phyloP scores from a whole-genome alignment of 1,140 invertebrate genomes.

The Drosophila repleta region DNA sequence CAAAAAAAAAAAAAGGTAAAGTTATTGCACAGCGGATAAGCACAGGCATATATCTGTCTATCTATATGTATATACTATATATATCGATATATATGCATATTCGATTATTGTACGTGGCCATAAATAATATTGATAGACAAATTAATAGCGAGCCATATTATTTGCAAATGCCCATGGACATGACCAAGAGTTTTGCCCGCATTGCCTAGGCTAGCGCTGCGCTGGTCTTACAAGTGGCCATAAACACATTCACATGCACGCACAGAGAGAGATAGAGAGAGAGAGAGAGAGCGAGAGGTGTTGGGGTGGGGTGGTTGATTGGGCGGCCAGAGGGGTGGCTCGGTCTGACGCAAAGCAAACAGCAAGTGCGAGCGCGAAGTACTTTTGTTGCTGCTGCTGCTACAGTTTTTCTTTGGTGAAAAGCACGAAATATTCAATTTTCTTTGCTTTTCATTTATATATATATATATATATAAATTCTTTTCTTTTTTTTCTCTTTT shows the following conservation, averaged over 20 bases:
- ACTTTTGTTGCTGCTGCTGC: slow-evolving; percentile 12
- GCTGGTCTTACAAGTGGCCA: slow-evolving; percentile 78
- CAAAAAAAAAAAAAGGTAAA: slow-evolving; percentile 27
- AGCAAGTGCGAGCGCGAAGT: slow-evolving; percentile 33
- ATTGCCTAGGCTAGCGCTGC: slow-evolving; percentile 24
- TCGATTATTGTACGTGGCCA: slow-evolving; percentile 33
- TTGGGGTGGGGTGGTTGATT: background rate
- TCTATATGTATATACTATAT: background rate
- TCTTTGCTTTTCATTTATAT: slow-evolving; percentile 16
- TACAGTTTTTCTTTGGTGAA: slow-evolving; percentile 27
- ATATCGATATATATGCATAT: slow-evolving; percentile 5
- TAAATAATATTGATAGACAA: slow-evolving; percentile 47
- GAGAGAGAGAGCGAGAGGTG: slow-evolving; percentile 10
- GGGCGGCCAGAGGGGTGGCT: slow-evolving; percentile 17
- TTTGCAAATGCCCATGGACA: slow-evolving; percentile 30
- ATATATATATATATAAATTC: background rate
- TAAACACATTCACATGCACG: slow-evolving; percentile 59
- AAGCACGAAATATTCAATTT: slow-evolving; percentile 23
- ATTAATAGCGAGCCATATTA: slow-evolving; percentile 29
- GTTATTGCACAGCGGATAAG: slow-evolving; percentile 35
- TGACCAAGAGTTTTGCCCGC: slow-evolving; percentile 32
- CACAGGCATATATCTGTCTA: background rate
- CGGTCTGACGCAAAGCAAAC: slow-evolving; percentile 69
- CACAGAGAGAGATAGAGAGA: slow-evolving; percentile 1
- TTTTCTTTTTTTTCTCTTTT: slow-evolving; percentile 2